These are phyloP conservation scores for Micrasema longulum DNA, from an alignment of 1,140 invertebrate genomes.

Conservation along the genomic window DNA sequence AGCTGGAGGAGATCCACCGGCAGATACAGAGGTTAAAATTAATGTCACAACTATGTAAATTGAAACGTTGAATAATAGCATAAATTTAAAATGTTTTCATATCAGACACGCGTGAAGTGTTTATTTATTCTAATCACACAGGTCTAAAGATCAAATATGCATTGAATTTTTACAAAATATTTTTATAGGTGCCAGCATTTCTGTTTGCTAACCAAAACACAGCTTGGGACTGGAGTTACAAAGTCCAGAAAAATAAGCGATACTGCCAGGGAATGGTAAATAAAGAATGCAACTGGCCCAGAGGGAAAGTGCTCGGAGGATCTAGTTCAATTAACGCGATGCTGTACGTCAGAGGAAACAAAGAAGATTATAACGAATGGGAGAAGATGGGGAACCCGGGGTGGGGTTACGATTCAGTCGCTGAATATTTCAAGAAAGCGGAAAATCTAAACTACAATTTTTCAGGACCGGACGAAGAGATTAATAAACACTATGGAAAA, in stretches of 20 bases:
- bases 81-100: no score
- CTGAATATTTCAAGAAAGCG: conserved; percentile 71
- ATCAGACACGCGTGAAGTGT: no score
- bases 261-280: conserved; percentile 68
- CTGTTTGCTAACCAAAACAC: conserved; percentile 66
- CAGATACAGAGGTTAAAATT: conserved; percentile 58
- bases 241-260: conserved; percentile 70
- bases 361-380: conserved; percentile 76
- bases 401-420: conserved; percentile 76
- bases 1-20: conserved; percentile 87
- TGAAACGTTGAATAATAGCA: no score
- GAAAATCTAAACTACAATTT: conserved; percentile 58
- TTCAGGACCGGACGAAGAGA: conserved; percentile 58
- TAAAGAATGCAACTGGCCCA: conserved; percentile 73
- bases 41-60: not conserved
- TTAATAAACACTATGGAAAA: conserved; percentile 59
- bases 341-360: conserved; percentile 81
- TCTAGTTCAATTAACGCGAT: conserved; percentile 84
- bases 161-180: no score
- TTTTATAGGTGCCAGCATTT: conserved; percentile 67
- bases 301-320: conserved; percentile 81
- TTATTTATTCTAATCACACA: no score
- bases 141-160: no score
- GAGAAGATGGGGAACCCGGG: conserved; percentile 66
- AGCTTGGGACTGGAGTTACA: conserved; percentile 75